Evolutionary conservation across 2,113 vertebrate species (phyloP).

Genomic region (Limanda limanda): DNA sequence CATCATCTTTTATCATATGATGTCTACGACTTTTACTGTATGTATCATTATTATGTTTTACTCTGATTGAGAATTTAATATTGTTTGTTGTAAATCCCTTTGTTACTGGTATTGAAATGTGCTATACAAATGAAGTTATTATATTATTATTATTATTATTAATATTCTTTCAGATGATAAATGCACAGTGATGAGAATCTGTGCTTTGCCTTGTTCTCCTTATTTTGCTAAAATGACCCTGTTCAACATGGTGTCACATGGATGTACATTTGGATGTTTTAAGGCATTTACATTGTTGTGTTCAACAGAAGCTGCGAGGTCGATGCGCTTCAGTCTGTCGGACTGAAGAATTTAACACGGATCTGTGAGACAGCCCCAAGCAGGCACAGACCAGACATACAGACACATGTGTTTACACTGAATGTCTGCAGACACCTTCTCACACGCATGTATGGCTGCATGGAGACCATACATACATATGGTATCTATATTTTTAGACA

Average conservation of each 20-base stretch:
- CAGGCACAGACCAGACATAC: constrained; percentile 42
- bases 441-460: not conserved
- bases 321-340: constrained; percentile 17
- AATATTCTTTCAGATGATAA: no score
- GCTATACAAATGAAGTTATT: no score
- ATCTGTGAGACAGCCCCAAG: constrained; percentile 39
- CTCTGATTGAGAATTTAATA: no score
- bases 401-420: constrained; percentile 9
- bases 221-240: not conserved
- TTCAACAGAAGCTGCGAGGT: not conserved
- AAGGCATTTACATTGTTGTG: not conserved
- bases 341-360: constrained; percentile 59
- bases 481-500: not conserved
- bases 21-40: no score
- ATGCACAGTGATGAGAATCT: not conserved
- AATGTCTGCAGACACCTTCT: constrained; percentile 13
- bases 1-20: no score
- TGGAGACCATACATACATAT: not conserved
- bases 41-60: no score
- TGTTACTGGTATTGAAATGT: no score
- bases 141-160: no score
- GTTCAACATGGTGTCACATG: not conserved
- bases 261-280: constrained; percentile 8
- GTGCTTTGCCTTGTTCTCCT: not conserved
- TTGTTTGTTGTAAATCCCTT: no score